Evolutionary conservation across 2,888 invertebrate genomes (phyloP), one percentile per base, ranked within the genome.

Genomic region (Allygus modestus): DNA sequence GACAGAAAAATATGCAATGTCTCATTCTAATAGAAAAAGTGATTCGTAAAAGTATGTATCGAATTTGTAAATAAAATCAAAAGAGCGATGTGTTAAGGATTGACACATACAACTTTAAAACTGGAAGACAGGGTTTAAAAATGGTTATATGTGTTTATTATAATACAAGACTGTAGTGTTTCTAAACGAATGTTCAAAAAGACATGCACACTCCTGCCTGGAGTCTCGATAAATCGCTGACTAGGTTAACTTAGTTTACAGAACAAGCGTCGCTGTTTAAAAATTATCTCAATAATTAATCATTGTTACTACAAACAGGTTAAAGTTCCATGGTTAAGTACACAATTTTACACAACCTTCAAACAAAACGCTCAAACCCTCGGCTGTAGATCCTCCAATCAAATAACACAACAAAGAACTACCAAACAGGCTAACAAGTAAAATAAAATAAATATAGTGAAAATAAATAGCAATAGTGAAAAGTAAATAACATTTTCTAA

Each of bases 241-340:
- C 79, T 79, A 79, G 79, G 79, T 79, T 79, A 79, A 58, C 51
- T 54, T 54, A 51, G 28, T 79, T 37, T 54, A 79, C 33, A 79
- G n/a, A 79, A 77, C 46, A 77, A 43, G 23, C 41, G 17, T 77
- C 12, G 26, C 26, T 46, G 65, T 28, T 15, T 20, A 11, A 33
- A 26, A 46, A 51, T 23, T 51, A 51, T 77, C 28, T 46, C 31
- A 51, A 51, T 28, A 23, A 43, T 75, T 46, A 77, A 51, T 58
- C 17, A 79, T 4, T 79, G 31, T 58, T n/a, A 54, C 31, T 77
- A 20, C 12, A 77, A 46, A 46, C 26, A 58, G 4, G 46, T 58
- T 79, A 79, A 58, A 43, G 17, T 46, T 43, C 17, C 23, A 51
- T 58, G 37, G 51, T 79, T 79, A 79, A 79, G 79, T 79, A 79